Base-by-base conservation (phyloP, 2,113 vertebrate genomes). In the Myotis yumanensis region DNA sequence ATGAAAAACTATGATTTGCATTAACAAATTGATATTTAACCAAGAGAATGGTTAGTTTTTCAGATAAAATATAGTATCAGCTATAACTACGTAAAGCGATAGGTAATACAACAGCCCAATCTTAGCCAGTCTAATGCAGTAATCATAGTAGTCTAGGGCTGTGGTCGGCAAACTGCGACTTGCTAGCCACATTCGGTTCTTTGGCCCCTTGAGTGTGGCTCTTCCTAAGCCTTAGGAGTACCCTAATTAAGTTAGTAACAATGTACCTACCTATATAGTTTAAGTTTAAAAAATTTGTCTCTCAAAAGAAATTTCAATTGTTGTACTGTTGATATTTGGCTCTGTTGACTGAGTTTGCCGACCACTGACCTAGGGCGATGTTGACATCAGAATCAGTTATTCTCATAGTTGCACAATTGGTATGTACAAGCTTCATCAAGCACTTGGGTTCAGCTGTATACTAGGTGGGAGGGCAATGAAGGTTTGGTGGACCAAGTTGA, bases 391-490 rank as follows among this genome's bases (percentile, higher is more conserved):
- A 16, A 35, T 37, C 37, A 32, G 18, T 66, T 16, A 73, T 22
- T 62, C 72, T 72, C 23, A 32, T 11, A n/a, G 11, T 8, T 25
- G 23, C 25, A 28, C 7, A 2, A 40, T 79, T 52, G 28, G 4
- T 40, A 57, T 51, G 68, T 64, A 72, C 77, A 59, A 66, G 5
- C 4, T 72, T 68, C 6, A 62, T 37, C 64, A 11, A 51, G 25
- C 10, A 10, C 32, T 66, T 25, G 3, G 16, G 48, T 54, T 76
- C 9, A 51, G 18, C 32, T 20, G 1, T 4, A 2, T 1, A 0
- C 1, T 28, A 16, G 2, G 20, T 5, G 4, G 11, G 32, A 48
- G 11, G 28, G 15, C 23, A 11, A 17, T 3, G 15, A 7, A 94
- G 12, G 2, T n/a, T 9, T n/a, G 30, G 4, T 28, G 16, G 17